Conservation (phyloP, 2,888 invertebrate species). For the Zaprionus bogoriensis region DNA sequence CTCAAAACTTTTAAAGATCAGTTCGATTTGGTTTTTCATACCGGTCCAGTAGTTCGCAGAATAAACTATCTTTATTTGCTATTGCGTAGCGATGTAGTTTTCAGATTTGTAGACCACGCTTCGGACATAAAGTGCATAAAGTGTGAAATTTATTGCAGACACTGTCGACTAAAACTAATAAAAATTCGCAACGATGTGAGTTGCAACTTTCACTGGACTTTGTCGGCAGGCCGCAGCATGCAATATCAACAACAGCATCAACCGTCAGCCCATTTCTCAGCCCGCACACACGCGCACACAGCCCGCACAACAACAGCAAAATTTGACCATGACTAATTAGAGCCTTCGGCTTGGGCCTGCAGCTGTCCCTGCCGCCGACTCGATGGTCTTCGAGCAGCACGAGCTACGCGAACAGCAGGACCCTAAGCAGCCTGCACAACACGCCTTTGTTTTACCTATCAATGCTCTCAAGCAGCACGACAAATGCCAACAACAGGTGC, state of each 20-base stretch:
- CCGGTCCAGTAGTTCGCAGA: not conserved
- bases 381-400: slow-evolving; percentile 48
- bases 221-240: slow-evolving; percentile 21
- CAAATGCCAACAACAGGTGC: slow-evolving; percentile 70
- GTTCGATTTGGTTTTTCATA: not conserved
- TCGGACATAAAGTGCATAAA: slow-evolving; percentile 48
- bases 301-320: slow-evolving; percentile 2
- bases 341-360: too few species aligned
- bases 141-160: slow-evolving; percentile 49
- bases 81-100: not conserved
- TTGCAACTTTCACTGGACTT: slow-evolving; percentile 68
- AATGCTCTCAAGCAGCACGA: slow-evolving; percentile 60
- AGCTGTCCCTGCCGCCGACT: not conserved
- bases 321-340: slow-evolving; percentile 47
- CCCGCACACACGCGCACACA: slow-evolving; percentile 12
- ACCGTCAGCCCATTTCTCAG: not conserved
- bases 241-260: slow-evolving; percentile 1
- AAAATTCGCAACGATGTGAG: slow-evolving; percentile 47
- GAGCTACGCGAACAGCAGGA: slow-evolving; percentile 48
- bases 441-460: slow-evolving; percentile 25
- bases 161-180: slow-evolving; percentile 33
- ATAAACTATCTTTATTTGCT: not conserved
- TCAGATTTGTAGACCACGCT: slow-evolving; percentile 9
- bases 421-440: slow-evolving; percentile 14
- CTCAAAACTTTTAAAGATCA: not conserved